These are phyloP conservation scores for Rhombomys opimus DNA, from an alignment of 2,113 vertebrate species.

Conservation along the genomic window DNA sequence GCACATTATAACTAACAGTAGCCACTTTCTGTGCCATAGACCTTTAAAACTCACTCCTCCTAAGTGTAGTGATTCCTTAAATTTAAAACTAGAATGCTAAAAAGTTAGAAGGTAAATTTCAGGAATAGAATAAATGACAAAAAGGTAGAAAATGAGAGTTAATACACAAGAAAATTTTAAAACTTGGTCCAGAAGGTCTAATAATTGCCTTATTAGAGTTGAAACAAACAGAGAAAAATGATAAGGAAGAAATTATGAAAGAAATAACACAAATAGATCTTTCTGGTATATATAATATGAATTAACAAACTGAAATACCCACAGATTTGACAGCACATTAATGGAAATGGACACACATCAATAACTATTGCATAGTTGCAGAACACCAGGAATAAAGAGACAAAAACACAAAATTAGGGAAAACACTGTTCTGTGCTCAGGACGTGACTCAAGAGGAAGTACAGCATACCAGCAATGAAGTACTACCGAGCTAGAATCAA, in stretches of 20 bases:
- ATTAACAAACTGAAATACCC: constrained; percentile 32
- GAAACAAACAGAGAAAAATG: constrained; percentile 30
- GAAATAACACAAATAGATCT: constrained; percentile 29
- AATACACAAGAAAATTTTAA: constrained; percentile 47
- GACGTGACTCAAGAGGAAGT: background rate
- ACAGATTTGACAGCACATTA: constrained; percentile 43
- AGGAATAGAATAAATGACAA: constrained; percentile 44
- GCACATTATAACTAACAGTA: background rate
- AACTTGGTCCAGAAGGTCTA: background rate
- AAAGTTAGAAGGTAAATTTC: constrained; percentile 28
- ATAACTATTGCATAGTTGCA: constrained; percentile 23
- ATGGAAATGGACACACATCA: background rate
- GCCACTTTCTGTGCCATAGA: background rate
- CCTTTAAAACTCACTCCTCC: background rate
- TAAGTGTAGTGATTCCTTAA: background rate
- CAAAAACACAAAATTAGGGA: background rate
- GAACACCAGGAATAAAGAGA: background rate
- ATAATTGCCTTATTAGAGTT: constrained; percentile 30
- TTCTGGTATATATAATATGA: background rate
- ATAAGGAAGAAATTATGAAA: constrained; percentile 51
- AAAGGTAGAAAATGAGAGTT: constrained; percentile 37
- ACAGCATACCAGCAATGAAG: background rate
- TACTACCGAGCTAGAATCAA: background rate
- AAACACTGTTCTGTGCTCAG: background rate
- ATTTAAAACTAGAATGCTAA: constrained; percentile 39